Percentiles rank a stretch among this genome's conserved stretches.
Evolutionary conservation across 53 echinoderm and acorn worm genomes (phyloP).

Genomic region (Holothuria scabra): DNA sequence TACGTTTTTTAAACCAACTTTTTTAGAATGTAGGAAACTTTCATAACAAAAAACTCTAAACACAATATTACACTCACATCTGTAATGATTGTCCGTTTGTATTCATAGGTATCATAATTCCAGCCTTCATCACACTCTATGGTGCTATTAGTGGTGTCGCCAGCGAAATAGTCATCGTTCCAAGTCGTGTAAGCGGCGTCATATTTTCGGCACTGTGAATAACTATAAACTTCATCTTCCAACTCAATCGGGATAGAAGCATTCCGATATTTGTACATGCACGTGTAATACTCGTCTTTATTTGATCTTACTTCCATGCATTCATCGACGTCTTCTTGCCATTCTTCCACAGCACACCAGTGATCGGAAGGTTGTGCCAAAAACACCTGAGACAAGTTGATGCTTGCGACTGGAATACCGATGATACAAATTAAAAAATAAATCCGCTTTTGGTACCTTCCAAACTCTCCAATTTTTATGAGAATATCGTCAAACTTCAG

Average conservation of each 20-base stretch:
- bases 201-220: slow-evolving; percentile 19
- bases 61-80: slow-evolving; percentile 51
- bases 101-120: slow-evolving; percentile 73
- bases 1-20: too few relatives aligned
- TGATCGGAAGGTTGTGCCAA: slow-evolving; percentile 1
- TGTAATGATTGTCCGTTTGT: slow-evolving; percentile 63
- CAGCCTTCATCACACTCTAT: slow-evolving; percentile 70
- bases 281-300: neutral
- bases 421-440: slow-evolving; percentile 25
- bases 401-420: slow-evolving; percentile 14
- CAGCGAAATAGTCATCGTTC: neutral
- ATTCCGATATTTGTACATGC: slow-evolving; percentile 26
- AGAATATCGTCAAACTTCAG: slow-evolving; percentile 65
- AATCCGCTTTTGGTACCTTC: slow-evolving; percentile 16
- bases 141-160: neutral
- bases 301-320: slow-evolving; percentile 6
- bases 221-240: neutral
- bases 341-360: slow-evolving; percentile 34
- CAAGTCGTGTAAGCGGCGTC: neutral
- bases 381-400: slow-evolving; percentile 27
- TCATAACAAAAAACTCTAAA: too few relatives aligned
- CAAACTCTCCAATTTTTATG: slow-evolving; percentile 30
- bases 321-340: neutral
- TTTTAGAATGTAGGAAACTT: too few relatives aligned
- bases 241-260: slow-evolving; percentile 16